Percentiles rank a stretch among this genome's conserved stretches.
Conservation (phyloP, 2,113 vertebrate genomes). For the Sturnira hondurensis region DNA sequence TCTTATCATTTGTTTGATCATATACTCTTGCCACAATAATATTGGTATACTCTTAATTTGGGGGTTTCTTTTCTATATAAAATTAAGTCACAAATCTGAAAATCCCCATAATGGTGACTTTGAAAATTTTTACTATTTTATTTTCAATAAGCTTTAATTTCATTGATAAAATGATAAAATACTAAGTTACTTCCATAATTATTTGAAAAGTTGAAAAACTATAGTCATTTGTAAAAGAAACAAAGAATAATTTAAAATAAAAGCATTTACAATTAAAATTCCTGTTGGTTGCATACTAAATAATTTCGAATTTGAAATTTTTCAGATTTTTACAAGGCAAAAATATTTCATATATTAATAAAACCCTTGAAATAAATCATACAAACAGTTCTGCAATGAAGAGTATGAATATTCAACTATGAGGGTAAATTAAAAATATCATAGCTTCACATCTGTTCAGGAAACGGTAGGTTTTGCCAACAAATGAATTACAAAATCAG, state of each 20-base stretch:
- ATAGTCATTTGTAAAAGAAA: neutral
- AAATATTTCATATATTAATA: neutral
- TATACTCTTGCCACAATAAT: neutral
- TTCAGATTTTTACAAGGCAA: neutral
- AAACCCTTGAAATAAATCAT: neutral
- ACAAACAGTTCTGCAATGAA: neutral
- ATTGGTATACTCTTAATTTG: neutral
- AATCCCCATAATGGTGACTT: neutral
- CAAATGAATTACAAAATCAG: neutral
- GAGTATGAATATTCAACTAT: neutral
- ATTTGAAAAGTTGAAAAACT: neutral
- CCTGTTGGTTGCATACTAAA: neutral
- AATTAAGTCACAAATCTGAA: neutral
- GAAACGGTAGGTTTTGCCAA: neutral
- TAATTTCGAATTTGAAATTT: neutral
- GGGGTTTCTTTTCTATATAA: neutral
- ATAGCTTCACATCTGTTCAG: neutral
- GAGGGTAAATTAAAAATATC: neutral
- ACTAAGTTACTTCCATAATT: neutral
- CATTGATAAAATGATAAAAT: neutral
- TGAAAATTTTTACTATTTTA: neutral
- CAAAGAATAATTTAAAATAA: conserved; percentile 1
- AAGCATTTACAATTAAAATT: neutral
- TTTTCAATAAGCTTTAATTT: neutral
- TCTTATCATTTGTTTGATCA: neutral